Evolutionary conservation across 2,888 invertebrate species (phyloP).

Genomic region (Dendrolimus houi): DNA sequence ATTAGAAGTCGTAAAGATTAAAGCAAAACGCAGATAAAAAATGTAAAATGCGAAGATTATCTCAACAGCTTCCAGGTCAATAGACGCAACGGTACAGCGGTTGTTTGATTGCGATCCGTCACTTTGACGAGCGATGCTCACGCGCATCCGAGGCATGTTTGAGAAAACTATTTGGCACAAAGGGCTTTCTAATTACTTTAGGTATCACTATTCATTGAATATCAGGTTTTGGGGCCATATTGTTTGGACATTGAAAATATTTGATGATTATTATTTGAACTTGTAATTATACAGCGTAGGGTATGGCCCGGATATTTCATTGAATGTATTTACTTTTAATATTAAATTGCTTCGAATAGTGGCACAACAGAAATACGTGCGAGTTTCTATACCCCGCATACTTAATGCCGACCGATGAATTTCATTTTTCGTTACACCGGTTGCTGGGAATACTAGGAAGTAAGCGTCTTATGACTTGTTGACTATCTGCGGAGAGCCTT

Average conservation of each 20-base stretch:
- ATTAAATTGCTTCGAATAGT: too few relatives aligned
- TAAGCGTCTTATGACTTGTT: too few relatives aligned
- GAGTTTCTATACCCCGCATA: too few relatives aligned
- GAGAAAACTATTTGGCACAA: not conserved
- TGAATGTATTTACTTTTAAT: too few relatives aligned
- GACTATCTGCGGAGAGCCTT: too few relatives aligned
- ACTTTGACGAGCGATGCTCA: not conserved
- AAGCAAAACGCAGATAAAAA: not conserved
- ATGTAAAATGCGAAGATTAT: not conserved
- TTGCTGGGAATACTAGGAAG: too few relatives aligned
- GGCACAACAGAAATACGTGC: too few relatives aligned
- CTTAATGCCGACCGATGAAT: too few relatives aligned
- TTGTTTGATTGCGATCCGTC: conserved; percentile 9
- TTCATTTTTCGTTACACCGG: too few relatives aligned
- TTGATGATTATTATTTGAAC: not conserved
- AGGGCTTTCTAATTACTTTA: not conserved
- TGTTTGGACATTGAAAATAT: not conserved
- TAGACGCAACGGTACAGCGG: conserved; percentile 13
- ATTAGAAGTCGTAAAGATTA: not conserved
- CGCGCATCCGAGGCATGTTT: not conserved
- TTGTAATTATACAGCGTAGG: not conserved
- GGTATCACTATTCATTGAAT: not conserved
- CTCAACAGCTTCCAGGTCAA: conserved; percentile 3
- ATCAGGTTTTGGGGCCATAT: not conserved
- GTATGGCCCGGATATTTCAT: not conserved